Percentiles rank a stretch among this genome's conserved stretches.
Evolutionary conservation across 2,888 invertebrate genomes (phyloP).

Genomic region (Heteropelma amictum): DNA sequence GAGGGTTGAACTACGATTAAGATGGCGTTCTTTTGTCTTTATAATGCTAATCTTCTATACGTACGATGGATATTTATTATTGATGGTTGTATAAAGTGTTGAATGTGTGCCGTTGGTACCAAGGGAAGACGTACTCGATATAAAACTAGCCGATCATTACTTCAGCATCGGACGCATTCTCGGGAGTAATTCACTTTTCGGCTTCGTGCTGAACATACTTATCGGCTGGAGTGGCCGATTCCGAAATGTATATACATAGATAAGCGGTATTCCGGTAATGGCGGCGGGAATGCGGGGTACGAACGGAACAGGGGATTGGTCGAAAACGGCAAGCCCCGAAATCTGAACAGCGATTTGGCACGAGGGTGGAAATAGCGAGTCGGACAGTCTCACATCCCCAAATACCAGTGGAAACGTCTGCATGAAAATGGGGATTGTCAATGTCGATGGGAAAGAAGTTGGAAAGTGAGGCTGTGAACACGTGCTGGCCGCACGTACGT

Average conservation of each 20-base stretch:
- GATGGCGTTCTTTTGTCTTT: too few species aligned
- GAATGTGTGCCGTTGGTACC: neutral
- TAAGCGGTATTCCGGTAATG: too few species aligned
- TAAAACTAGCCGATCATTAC: constrained; percentile 18
- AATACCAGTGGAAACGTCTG: constrained; percentile 61
- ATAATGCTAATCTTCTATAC: too few species aligned
- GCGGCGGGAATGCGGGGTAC: neutral
- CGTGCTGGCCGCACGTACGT: constrained; percentile 49
- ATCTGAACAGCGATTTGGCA: constrained; percentile 71
- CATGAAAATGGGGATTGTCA: constrained; percentile 22
- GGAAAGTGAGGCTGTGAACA: constrained; percentile 54
- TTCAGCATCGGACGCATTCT: constrained; percentile 8
- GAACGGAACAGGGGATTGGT: constrained; percentile 5
- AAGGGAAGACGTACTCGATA: constrained; percentile 1
- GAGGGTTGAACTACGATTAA: too few species aligned
- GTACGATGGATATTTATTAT: neutral
- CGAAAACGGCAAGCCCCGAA: constrained; percentile 64
- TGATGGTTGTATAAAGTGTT: neutral
- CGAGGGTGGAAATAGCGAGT: constrained; percentile 56
- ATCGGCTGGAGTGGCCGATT: constrained; percentile 8
- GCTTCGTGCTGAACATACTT: constrained; percentile 39
- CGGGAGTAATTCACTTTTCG: constrained; percentile 32
- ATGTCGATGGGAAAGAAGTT: constrained; percentile 14
- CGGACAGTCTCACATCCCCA: constrained; percentile 71
- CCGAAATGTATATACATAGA: neutral